These are phyloP conservation scores for Meandrina meandrites DNA, from an alignment of 92 coral and sea anemone species.

Conservation along the genomic window DNA sequence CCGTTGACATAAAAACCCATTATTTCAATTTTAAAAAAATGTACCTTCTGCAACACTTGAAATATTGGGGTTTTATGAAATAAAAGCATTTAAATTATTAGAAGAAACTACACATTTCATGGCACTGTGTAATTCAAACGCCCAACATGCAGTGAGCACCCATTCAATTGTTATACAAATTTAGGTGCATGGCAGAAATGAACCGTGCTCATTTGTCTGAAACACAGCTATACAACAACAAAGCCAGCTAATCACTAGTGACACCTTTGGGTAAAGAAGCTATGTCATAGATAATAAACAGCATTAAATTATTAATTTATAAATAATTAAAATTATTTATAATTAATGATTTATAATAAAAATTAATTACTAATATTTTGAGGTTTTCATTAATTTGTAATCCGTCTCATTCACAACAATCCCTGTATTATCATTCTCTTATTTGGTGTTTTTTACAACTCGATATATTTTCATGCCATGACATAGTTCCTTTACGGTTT, in stretches of 20 bases:
- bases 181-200: too few species aligned
- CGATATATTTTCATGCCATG: neutral
- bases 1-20: slow-evolving; percentile 1
- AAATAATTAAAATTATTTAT: too few species aligned
- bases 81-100: neutral
- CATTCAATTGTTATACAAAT: neutral
- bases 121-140: neutral
- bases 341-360: too few species aligned
- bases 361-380: too few species aligned
- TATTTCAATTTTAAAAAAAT: slow-evolving; percentile 1
- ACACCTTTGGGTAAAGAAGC: neutral
- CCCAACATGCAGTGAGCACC: neutral
- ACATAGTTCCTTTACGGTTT: neutral
- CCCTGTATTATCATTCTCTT: too few species aligned
- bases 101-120: neutral
- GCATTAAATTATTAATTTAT: too few species aligned
- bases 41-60: neutral
- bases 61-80: slow-evolving; percentile 14
- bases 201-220: neutral
- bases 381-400: too few species aligned
- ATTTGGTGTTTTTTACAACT: too few species aligned
- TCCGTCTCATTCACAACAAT: too few species aligned
- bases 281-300: neutral
- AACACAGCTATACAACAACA: neutral
- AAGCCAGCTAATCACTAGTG: neutral